These are phyloP conservation scores for Microcebus griseorufus DNA, from an alignment of 2,113 vertebrate species.

Conservation along the genomic window DNA sequence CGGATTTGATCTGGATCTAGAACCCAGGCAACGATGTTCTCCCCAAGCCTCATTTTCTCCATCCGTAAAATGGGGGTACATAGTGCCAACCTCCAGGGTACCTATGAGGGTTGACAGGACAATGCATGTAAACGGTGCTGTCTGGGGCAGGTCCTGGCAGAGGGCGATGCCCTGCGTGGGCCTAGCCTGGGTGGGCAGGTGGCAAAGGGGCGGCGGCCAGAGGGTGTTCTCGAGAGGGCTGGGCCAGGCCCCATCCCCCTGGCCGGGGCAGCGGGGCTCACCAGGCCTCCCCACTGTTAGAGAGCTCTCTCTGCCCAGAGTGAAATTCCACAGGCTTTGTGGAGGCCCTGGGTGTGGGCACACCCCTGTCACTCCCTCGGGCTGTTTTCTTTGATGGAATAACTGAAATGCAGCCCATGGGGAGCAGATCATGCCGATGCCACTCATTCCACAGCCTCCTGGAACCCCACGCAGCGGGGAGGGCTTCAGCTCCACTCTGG, in stretches of 20 bases:
- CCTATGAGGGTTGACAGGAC: background rate
- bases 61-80: background rate
- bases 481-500: background rate
- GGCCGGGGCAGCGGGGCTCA: background rate
- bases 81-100: background rate
- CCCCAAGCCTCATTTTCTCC: background rate
- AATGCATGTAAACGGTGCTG: background rate
- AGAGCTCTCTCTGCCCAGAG: background rate
- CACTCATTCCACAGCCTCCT: background rate
- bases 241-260: background rate
- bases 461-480: background rate
- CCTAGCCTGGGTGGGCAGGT: background rate
- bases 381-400: background rate
- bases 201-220: background rate
- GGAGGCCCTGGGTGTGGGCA: background rate
- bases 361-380: background rate
- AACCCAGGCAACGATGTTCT: accelerated
- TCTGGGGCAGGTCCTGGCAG: background rate
- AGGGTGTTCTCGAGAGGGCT: background rate
- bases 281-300: too few species aligned
- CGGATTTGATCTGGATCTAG: background rate
- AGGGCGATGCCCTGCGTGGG: background rate
- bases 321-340: background rate
- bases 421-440: background rate
- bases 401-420: accelerated